Percentiles rank a stretch among this genome's conserved stretches.
Conservation (phyloP, 2,797 vertebrate genomes). For the Phataginus tricuspis region DNA sequence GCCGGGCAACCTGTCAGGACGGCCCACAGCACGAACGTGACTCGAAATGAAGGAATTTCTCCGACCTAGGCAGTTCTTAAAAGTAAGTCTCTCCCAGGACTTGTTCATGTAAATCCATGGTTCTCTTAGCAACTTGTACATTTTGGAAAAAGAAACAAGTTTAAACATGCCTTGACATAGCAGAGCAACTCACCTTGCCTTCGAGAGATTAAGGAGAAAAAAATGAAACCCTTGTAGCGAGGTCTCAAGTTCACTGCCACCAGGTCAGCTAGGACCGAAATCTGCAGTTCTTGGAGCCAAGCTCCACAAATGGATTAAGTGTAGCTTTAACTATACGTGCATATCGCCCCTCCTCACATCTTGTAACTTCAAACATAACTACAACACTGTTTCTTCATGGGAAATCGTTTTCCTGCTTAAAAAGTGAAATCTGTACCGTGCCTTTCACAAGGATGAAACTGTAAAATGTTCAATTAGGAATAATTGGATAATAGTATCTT, state of each 20-base stretch:
- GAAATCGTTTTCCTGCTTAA: not conserved
- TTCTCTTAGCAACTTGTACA: constrained; percentile 30
- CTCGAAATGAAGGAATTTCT: not conserved
- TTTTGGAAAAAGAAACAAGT: constrained; percentile 49
- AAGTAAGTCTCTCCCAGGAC: not conserved
- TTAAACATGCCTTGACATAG: constrained; percentile 11
- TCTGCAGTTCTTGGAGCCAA: not conserved
- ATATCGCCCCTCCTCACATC: not conserved
- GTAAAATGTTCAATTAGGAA: not conserved
- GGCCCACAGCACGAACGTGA: not conserved
- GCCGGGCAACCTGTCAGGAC: not conserved
- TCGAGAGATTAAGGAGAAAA: not conserved
- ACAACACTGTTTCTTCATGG: not conserved
- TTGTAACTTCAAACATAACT: not conserved
- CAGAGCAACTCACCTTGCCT: not conserved
- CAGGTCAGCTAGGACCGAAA: not conserved
- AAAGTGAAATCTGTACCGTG: not conserved
- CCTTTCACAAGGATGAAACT: not conserved
- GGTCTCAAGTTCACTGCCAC: not conserved
- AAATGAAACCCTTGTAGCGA: not conserved
- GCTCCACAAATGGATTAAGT: not conserved
- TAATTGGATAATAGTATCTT: not conserved
- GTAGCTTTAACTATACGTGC: not conserved
- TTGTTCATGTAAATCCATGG: not conserved
- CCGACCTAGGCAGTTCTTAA: not conserved